Percentiles rank a stretch among this genome's conserved stretches.
These are phyloP conservation scores for Numenius arquata DNA, from an alignment of 2,113 vertebrate species.

Conservation along the genomic window DNA sequence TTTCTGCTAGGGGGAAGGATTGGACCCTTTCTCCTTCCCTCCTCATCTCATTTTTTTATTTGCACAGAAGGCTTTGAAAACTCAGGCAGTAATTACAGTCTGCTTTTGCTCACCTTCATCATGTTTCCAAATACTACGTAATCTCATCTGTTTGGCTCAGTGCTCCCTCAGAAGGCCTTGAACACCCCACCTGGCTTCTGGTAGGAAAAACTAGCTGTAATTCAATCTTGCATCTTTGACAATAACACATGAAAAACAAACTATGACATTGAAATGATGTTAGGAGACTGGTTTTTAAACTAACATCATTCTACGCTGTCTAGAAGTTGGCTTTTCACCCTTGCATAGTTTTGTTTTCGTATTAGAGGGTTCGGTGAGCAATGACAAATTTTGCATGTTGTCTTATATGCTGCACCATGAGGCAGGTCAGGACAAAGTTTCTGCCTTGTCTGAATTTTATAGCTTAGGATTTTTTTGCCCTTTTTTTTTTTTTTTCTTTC, in stretches of 20 bases:
- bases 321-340: slow-evolving; percentile 11
- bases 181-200: slow-evolving; percentile 15
- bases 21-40: not conserved
- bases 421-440: slow-evolving; percentile 48
- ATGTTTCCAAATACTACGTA: slow-evolving; percentile 37
- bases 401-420: not conserved
- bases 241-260: slow-evolving; percentile 2
- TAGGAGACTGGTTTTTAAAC: slow-evolving; percentile 14
- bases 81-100: not conserved
- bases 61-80: not conserved
- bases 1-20: not conserved
- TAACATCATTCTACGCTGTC: not conserved
- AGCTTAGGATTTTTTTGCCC: not conserved
- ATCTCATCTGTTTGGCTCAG: not conserved
- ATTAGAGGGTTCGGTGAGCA: not conserved
- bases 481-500: too few relatives aligned
- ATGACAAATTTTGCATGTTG: not conserved
- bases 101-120: slow-evolving; percentile 22
- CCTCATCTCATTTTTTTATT: not conserved
- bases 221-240: slow-evolving; percentile 27
- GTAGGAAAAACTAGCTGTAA: slow-evolving; percentile 27
- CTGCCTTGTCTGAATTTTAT: not conserved
- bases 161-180: slow-evolving; percentile 1
- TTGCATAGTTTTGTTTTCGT: not conserved
- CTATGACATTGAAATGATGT: not conserved